A percentile compares a stretch with the other conserved stretches of the same genome.
phyloP scores from a whole-genome alignment of 1,140 invertebrate species.

The Hyles euphorbiae region DNA sequence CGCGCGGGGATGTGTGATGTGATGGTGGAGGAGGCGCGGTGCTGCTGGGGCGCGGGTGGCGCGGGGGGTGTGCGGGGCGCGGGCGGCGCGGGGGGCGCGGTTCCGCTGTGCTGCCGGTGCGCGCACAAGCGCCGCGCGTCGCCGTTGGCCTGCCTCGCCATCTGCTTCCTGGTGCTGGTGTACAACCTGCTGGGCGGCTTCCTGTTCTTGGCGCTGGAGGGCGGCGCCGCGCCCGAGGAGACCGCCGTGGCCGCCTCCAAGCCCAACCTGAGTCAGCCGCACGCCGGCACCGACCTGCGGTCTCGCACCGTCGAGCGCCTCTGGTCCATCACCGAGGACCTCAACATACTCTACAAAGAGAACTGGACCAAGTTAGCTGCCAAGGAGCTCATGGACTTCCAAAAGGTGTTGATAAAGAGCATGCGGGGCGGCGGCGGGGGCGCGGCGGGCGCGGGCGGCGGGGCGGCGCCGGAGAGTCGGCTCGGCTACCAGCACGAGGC shows the following conservation, averaged over 20 bases:
- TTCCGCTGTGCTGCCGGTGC: constrained; percentile 42
- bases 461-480: constrained; percentile 23
- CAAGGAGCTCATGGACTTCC: constrained; percentile 90
- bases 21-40: constrained; percentile 10
- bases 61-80: background rate
- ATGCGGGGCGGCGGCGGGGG: constrained; percentile 33
- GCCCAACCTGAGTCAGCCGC: constrained; percentile 73
- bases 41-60: background rate
- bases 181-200: constrained; percentile 95
- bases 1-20: constrained; percentile 21
- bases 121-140: constrained; percentile 56
- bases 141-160: constrained; percentile 76
- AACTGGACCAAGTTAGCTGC: constrained; percentile 93
- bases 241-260: constrained; percentile 79
- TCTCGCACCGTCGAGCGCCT: constrained; percentile 85
- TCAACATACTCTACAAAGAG: constrained; percentile 95
- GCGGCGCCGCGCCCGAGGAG: constrained; percentile 71
- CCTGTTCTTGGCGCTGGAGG: constrained; percentile 92
- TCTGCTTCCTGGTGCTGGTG: constrained; percentile 89
- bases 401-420: constrained; percentile 76
- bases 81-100: background rate
- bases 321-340: constrained; percentile 95
- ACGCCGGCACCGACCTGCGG: constrained; percentile 68
- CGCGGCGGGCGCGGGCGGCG: constrained; percentile 37
- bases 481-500: constrained; percentile 59